Percentiles rank a stretch among this genome's conserved stretches.
phyloP scores from a whole-genome alignment of 2,888 invertebrate genomes.

The Drosophila neotestacea region DNA sequence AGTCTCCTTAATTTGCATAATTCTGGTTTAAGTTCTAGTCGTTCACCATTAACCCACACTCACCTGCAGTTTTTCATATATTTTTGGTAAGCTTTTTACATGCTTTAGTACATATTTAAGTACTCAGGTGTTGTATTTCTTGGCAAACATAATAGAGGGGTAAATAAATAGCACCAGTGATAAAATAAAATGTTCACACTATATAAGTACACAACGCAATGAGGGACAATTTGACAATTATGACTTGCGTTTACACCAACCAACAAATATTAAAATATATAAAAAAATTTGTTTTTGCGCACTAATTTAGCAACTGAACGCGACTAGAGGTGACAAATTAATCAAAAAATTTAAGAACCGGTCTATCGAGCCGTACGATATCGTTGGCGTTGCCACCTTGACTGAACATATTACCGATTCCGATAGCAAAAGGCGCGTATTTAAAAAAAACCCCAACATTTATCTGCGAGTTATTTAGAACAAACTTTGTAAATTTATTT shows the following conservation, averaged over 20 bases:
- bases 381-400: conserved; percentile 29
- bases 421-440: not conserved
- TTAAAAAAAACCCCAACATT: not conserved
- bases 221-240: not conserved
- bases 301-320: conserved; percentile 51
- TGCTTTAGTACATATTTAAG: conserved; percentile 1
- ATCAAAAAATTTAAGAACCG: not conserved
- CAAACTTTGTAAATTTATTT: conserved; percentile 57
- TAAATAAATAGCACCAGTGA: conserved; percentile 7
- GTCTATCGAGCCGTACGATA: conserved; percentile 15
- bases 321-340: conserved; percentile 50
- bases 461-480: not conserved
- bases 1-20: conserved; percentile 35
- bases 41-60: conserved; percentile 15
- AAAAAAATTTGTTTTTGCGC: conserved; percentile 50
- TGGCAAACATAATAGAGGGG: conserved; percentile 1
- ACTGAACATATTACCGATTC: not conserved
- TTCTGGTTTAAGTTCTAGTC: not conserved
- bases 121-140: not conserved
- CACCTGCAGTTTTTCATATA: conserved; percentile 25
- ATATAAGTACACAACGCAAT: conserved; percentile 2
- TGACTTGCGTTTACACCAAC: conserved; percentile 12
- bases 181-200: not conserved
- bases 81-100: not conserved
- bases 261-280: conserved; percentile 15